Evolutionary conservation across 1,140 invertebrate genomes (phyloP), one percentile per base, ranked within the genome.

Genomic region (Stegodyphus dumicola): DNA sequence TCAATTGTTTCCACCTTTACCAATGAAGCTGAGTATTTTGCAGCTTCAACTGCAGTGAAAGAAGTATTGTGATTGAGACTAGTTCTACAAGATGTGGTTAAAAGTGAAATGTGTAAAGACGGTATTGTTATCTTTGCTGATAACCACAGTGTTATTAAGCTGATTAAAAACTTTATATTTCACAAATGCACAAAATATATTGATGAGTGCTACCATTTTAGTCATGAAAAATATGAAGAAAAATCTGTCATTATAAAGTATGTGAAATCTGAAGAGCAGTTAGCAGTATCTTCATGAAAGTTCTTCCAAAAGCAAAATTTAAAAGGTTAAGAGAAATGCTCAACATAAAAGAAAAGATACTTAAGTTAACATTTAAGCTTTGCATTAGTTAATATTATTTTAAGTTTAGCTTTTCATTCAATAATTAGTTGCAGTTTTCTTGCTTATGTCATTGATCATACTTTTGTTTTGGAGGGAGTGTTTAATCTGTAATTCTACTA

Each of bases 131-230:
- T 6, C 11, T 69, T 48, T 69, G 87, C 90, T 64, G 90, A 90
- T 67, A 91, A 90, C 87, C 85, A 87, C 54, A 87, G 87, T 70
- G 88, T 89, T 15, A 87, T 90, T 65, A 88, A 85, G 70, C 85
- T 90, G 7, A 88, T 88, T 18, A 87, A 90, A 67, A 91, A 91
- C 88, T 89, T 90, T 9, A 88, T 90, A 64, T 90, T 90, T 65
- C 90, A 91, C 76, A 81, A 88, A 53, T 87, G 90, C 33, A 69
- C 66, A 69, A 69, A 76, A 89, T 90, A 0, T 75, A 91, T 91
- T 69, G 85, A 89, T 53, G 89, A 90, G 9, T 89, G 89, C 66
- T 88, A 90, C 77, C 89, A 90, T 85, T 90, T 90, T 73, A 89
- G 91, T 74, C 77, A 90, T 49, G 88, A 90, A 78, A 74, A 88